Conservation (phyloP, 2,888 invertebrate species). For the Mechanitis messenoides region DNA sequence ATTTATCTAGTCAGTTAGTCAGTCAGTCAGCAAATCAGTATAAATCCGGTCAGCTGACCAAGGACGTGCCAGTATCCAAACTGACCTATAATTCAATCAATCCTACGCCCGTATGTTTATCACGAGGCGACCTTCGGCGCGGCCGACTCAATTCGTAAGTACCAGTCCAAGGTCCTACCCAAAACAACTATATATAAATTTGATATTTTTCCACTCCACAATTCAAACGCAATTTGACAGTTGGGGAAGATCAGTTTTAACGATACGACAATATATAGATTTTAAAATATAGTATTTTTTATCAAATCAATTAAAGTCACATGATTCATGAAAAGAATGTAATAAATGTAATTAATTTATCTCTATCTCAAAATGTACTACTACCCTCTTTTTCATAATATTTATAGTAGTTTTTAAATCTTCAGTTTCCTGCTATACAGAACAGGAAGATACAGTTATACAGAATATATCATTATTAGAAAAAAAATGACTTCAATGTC, state of each 20-base stretch:
- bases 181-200: slow-evolving; percentile 40
- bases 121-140: slow-evolving; percentile 50
- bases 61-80: slow-evolving; percentile 32
- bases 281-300: too few relatives aligned
- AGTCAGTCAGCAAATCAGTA: slow-evolving; percentile 2
- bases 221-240: slow-evolving; percentile 23
- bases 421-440: too few relatives aligned
- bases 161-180: slow-evolving; percentile 52
- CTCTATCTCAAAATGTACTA: too few relatives aligned
- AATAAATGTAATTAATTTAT: too few relatives aligned
- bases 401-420: too few relatives aligned
- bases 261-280: too few relatives aligned
- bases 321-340: too few relatives aligned
- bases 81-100: slow-evolving; percentile 37
- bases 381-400: too few relatives aligned
- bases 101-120: slow-evolving; percentile 30
- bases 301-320: too few relatives aligned
- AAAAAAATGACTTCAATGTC: too few relatives aligned
- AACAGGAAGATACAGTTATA: too few relatives aligned
- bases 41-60: slow-evolving; percentile 13
- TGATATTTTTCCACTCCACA: slow-evolving; percentile 32
- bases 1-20: neutral
- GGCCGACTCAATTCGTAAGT: slow-evolving; percentile 59
- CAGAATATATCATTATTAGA: too few relatives aligned
- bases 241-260: slow-evolving; percentile 32